Percentiles rank a stretch among this genome's conserved stretches.
Conservation (phyloP, 2,888 invertebrate genomes). For the Mallateleia sp. region DNA sequence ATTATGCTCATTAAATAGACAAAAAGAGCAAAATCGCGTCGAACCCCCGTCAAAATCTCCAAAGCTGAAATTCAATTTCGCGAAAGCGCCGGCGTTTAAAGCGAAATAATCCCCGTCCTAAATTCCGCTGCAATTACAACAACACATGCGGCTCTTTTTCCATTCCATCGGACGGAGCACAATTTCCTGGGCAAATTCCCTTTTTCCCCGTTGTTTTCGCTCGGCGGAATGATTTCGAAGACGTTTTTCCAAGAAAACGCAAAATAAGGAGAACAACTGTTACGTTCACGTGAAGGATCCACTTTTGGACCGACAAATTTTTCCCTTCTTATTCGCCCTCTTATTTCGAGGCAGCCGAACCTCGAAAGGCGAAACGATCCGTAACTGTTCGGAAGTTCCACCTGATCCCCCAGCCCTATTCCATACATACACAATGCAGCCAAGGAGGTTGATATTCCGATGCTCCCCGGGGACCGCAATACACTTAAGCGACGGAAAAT, state of each 20-base stretch:
- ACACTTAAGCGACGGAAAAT: constrained; percentile 80
- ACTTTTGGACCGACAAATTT: constrained; percentile 27
- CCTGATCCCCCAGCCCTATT: constrained; percentile 74
- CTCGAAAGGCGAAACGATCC: constrained; percentile 69
- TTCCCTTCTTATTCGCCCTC: constrained; percentile 6
- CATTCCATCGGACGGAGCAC: constrained; percentile 51
- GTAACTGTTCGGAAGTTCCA: constrained; percentile 79
- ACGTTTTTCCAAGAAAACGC: constrained; percentile 48
- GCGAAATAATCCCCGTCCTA: constrained; percentile 44
- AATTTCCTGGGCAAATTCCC: constrained; percentile 49
- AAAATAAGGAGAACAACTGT: constrained; percentile 68
- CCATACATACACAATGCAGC: constrained; percentile 60
- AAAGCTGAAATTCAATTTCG: constrained; percentile 38
- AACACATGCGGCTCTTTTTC: constrained; percentile 63
- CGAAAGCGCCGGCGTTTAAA: constrained; percentile 32
- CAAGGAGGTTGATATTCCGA: constrained; percentile 69
- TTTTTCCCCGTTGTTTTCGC: constrained; percentile 41
- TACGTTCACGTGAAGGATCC: constrained; percentile 65
- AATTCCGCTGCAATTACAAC: constrained; percentile 58
- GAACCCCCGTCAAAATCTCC: constrained; percentile 13
- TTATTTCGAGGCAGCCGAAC: constrained; percentile 45
- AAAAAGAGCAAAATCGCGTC: not conserved
- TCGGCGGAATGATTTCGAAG: constrained; percentile 27
- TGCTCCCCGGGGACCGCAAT: constrained; percentile 80
- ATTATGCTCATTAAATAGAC: constrained; percentile 3